Percentiles rank a stretch among this genome's conserved stretches.
phyloP scores from a whole-genome alignment of 1,140 invertebrate genomes.

The Sinella curviseta region DNA sequence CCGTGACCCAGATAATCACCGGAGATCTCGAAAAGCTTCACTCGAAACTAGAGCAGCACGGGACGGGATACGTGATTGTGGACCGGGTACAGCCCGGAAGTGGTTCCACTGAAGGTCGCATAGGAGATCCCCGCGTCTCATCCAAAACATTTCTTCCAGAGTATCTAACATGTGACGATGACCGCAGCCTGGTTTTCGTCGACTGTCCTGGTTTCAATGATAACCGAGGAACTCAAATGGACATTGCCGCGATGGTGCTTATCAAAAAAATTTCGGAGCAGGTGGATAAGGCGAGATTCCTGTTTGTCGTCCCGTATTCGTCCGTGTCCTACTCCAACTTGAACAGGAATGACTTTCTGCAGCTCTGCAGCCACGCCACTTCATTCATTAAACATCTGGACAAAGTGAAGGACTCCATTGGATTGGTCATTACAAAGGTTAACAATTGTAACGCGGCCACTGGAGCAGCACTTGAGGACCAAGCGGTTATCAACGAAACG shows the following conservation, averaged over 20 bases:
- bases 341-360: background rate
- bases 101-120: background rate
- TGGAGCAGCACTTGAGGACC: background rate
- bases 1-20: background rate
- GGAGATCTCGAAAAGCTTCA: background rate
- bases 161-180: background rate
- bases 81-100: background rate
- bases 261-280: background rate
- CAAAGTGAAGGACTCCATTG: background rate
- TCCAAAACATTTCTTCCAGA: background rate
- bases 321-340: background rate
- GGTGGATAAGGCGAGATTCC: background rate
- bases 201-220: slow-evolving; percentile 14
- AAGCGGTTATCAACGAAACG: background rate
- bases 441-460: background rate
- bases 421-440: background rate
- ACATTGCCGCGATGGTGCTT: background rate
- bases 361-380: background rate
- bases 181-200: background rate
- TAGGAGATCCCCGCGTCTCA: background rate
- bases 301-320: background rate
- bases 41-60: background rate
- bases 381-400: background rate
- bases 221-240: background rate
- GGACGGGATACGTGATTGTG: background rate